A percentile compares a stretch with the other conserved stretches of the same genome.
phyloP scores from a whole-genome alignment of 2,888 invertebrate genomes.

The Exocentrus adspersus region DNA sequence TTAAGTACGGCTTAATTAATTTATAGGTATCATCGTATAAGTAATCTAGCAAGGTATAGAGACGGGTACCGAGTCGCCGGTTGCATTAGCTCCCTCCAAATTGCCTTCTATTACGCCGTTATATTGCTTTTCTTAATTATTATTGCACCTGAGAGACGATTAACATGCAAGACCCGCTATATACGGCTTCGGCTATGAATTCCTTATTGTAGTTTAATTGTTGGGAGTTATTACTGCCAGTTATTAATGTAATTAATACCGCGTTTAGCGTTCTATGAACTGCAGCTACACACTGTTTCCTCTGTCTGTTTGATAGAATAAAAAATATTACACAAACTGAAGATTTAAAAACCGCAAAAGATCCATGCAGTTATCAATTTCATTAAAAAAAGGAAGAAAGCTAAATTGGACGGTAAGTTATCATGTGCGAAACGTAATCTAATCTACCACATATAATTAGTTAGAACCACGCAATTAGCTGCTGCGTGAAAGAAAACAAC shows the following conservation, averaged over 20 bases:
- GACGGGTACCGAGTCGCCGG: conserved; percentile 14
- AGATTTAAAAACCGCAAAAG: no score
- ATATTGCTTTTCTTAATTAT: conserved; percentile 51
- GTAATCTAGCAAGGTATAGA: conserved; percentile 39
- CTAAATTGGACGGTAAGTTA: neutral
- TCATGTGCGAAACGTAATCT: neutral
- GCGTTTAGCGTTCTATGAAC: neutral
- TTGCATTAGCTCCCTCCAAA: conserved; percentile 49
- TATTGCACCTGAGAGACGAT: conserved; percentile 53
- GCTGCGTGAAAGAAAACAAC: neutral
- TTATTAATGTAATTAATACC: neutral
- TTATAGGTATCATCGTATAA: conserved; percentile 54
- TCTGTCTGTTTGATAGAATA: no score
- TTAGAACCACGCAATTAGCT: neutral
- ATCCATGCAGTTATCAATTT: no score
- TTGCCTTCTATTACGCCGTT: conserved; percentile 46
- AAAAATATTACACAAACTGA: no score
- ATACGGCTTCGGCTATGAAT: conserved; percentile 24
- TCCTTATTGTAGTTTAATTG: conserved; percentile 28
- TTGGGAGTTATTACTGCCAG: conserved; percentile 5
- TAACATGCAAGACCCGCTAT: conserved; percentile 45
- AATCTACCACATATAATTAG: neutral
- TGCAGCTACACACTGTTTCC: no score
- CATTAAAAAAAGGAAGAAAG: no score
- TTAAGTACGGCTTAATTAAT: conserved; percentile 54